A percentile compares a stretch with the other conserved stretches of the same genome.
Evolutionary conservation across 64 coral and sea anemone species (phyloP).

Genomic region (Montipora efflorescens): DNA sequence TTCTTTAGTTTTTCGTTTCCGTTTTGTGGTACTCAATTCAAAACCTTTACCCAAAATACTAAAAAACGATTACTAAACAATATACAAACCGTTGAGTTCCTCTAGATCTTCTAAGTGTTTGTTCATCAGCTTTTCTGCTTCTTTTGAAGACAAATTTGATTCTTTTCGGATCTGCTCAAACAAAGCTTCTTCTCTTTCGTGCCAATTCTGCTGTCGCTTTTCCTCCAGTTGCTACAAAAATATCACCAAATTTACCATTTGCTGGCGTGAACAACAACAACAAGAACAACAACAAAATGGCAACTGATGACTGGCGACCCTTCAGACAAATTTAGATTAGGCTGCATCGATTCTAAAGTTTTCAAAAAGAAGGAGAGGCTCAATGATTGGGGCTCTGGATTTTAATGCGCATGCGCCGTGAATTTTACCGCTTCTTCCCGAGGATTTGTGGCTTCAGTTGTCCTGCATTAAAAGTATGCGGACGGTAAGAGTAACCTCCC

Average conservation of each 20-base stretch:
- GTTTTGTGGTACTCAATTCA: neutral
- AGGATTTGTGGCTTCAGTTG: no score
- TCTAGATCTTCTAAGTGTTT: constrained; percentile 67
- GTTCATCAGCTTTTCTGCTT: constrained; percentile 72
- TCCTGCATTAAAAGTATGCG: no score
- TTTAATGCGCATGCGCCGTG: no score
- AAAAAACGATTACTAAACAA: neutral
- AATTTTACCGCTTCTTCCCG: no score
- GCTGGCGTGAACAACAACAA: neutral
- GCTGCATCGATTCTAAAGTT: neutral
- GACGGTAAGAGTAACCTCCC: no score
- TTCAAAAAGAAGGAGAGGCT: neutral
- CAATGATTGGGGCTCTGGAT: no score
- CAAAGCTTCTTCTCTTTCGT: constrained; percentile 55
- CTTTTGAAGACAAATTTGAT: constrained; percentile 60
- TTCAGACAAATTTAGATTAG: neutral
- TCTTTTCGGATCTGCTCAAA: constrained; percentile 67
- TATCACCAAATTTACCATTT: neutral
- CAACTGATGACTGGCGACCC: neutral
- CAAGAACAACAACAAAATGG: neutral
- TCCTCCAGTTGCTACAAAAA: constrained; percentile 54
- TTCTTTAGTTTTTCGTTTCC: neutral
- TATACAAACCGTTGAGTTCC: constrained; percentile 35
- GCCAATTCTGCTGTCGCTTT: constrained; percentile 2
- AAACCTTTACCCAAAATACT: no score